A percentile compares a stretch with the other conserved stretches of the same genome.
Conservation (phyloP, 2,113 vertebrate genomes). For the Nanorana parkeri region DNA sequence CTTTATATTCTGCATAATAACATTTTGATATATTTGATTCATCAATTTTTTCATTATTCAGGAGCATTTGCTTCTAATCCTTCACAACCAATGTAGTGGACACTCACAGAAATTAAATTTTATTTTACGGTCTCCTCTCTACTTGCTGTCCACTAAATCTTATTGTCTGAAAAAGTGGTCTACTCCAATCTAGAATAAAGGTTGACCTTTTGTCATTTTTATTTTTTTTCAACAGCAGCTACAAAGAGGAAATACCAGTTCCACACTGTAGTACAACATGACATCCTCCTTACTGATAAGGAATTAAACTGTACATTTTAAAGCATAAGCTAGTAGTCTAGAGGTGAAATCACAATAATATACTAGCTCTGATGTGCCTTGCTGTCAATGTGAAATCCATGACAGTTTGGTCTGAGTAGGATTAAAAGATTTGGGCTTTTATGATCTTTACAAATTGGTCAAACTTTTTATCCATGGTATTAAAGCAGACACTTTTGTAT, state of each 20-base stretch:
- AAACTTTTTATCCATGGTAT: conserved; percentile 90
- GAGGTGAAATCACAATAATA: conserved; percentile 5
- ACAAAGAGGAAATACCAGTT: not conserved
- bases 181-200: not conserved
- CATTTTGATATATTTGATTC: too few relatives aligned
- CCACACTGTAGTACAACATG: not conserved
- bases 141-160: too few relatives aligned
- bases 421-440: not conserved
- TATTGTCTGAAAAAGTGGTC: too few relatives aligned
- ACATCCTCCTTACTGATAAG: not conserved
- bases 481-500: conserved; percentile 94
- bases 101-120: too few relatives aligned
- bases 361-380: conserved; percentile 9
- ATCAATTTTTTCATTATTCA: too few relatives aligned
- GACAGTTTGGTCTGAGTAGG: conserved; percentile 43
- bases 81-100: too few relatives aligned
- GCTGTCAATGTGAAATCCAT: conserved; percentile 15
- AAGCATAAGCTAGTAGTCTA: conserved; percentile 7
- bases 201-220: not conserved
- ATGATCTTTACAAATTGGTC: conserved; percentile 72
- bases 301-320: not conserved
- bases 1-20: too few relatives aligned
- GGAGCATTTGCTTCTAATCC: too few relatives aligned
- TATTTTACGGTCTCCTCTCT: too few relatives aligned
- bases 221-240: not conserved